These are phyloP conservation scores for Philantomba maxwellii DNA, from an alignment of 2,113 vertebrate genomes.

Conservation along the genomic window DNA sequence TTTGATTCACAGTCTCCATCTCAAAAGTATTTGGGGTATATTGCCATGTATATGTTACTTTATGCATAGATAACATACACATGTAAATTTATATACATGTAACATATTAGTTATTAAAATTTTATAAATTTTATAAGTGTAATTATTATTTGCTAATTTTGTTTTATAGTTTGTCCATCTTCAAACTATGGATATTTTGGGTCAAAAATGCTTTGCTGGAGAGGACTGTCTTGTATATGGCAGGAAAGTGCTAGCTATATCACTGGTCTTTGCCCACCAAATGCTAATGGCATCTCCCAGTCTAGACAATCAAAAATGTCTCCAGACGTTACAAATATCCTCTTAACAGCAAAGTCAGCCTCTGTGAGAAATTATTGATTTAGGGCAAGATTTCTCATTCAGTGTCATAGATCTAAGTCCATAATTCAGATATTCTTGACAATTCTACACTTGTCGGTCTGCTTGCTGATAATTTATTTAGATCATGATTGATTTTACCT, in stretches of 20 bases:
- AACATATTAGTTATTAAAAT: background rate
- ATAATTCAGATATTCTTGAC: background rate
- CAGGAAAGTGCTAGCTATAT: background rate
- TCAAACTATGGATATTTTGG: background rate
- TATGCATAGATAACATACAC: background rate
- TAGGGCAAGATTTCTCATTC: background rate
- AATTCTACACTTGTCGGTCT: background rate
- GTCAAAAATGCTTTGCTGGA: background rate
- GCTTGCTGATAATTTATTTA: background rate
- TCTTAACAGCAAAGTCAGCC: background rate
- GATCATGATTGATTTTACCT: background rate
- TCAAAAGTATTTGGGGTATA: background rate
- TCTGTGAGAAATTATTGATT: background rate
- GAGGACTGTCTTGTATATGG: rapidly evolving
- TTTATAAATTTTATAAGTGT: background rate
- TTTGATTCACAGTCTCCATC: background rate
- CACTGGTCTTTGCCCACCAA: background rate
- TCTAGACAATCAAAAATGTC: background rate
- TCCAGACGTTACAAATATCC: background rate
- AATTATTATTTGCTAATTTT: background rate
- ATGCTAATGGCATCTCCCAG: background rate
- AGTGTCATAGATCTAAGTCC: background rate
- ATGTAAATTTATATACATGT: background rate
- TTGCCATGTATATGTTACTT: background rate
- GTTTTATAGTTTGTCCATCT: background rate